These are phyloP conservation scores for Rhynchopsitta pachyrhyncha DNA, from an alignment of 2,113 vertebrate species.

Conservation along the genomic window DNA sequence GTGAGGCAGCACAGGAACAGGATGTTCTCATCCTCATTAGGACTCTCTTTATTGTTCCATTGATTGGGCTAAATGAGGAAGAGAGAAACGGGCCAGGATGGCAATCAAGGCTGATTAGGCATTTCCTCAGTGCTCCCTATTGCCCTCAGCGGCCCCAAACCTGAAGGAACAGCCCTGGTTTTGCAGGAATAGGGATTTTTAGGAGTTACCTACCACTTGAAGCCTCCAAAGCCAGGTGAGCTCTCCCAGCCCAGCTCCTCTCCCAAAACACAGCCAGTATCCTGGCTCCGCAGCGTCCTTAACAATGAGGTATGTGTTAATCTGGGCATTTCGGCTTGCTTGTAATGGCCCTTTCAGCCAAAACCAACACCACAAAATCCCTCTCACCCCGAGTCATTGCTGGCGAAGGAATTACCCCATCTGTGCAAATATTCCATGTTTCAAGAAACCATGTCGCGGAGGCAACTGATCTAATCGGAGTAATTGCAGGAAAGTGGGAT, in stretches of 20 bases:
- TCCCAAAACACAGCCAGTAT: background rate
- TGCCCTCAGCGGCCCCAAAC: background rate
- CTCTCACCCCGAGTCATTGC: slow-evolving; percentile 63
- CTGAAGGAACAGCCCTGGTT: background rate
- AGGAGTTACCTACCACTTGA: background rate
- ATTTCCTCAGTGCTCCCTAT: background rate
- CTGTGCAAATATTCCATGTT: slow-evolving; percentile 70
- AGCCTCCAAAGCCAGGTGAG: background rate
- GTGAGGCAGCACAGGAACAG: background rate
- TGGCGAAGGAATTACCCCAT: slow-evolving; percentile 71
- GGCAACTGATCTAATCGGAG: slow-evolving; percentile 50
- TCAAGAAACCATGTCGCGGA: slow-evolving; percentile 24
- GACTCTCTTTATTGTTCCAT: background rate
- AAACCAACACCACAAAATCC: slow-evolving; percentile 75
- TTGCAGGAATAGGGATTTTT: background rate
- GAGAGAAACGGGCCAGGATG: background rate
- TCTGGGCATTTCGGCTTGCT: slow-evolving; percentile 70
- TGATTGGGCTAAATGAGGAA: slow-evolving; percentile 7
- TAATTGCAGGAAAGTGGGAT: slow-evolving; percentile 67
- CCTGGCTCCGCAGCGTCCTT: background rate
- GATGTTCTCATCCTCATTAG: background rate
- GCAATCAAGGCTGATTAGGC: slow-evolving; percentile 14
- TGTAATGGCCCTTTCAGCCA: slow-evolving; percentile 59
- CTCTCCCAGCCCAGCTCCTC: background rate
- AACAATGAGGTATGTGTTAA: slow-evolving; percentile 79